Base-by-base conservation (phyloP, 2,797 vertebrate species). In the Tapera naevia region DNA sequence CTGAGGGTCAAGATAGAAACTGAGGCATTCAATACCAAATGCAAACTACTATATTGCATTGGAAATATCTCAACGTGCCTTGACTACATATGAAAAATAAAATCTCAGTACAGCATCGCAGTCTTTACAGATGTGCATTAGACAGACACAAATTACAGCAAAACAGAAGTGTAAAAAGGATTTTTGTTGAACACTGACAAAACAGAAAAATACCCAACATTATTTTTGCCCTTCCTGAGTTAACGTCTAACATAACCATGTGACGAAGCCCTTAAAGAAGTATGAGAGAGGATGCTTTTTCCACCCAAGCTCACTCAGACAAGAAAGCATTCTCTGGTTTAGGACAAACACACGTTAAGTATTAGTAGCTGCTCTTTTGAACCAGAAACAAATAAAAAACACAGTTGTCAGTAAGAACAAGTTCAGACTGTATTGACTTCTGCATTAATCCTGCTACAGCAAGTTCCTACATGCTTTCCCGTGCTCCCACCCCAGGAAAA, bases 381-480 rank as follows among this genome's bases (percentile, higher is more conserved):
- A 81, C 62, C 33, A 73, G 93, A 96, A 97, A 32, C 88, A 97
- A 96, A 85, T 90, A 82, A 60, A 97, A 88, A n/a, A 60, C 80
- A 82, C 85, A 91, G 45, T 89, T 91, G 70, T 94, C 84, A 87
- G 65, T 80, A 93, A 91, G 62, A 51, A 78, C 73, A 88, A 85
- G 73, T 92, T 93, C 41, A 96, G 90, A 90, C 81, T 82, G 48
- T 12, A 33, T 24, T 91, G 79, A 82, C 83, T 95, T 97, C 96
- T 94, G 88, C 94, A 83, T 92, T 87, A 94, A 95, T 95, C 95
- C 94, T 94, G 92, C 92, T 91, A 69, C 37, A 93, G 89, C 97
- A 97, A 96, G 98, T 96, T 97, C 75, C 90, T 95, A 93, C 96
- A 70, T 54, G 95, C 91, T 96, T 91, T 92, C 66, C 45, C 60